Conservation (phyloP, 1,140 invertebrate genomes). For the Bombyx mandarina region DNA sequence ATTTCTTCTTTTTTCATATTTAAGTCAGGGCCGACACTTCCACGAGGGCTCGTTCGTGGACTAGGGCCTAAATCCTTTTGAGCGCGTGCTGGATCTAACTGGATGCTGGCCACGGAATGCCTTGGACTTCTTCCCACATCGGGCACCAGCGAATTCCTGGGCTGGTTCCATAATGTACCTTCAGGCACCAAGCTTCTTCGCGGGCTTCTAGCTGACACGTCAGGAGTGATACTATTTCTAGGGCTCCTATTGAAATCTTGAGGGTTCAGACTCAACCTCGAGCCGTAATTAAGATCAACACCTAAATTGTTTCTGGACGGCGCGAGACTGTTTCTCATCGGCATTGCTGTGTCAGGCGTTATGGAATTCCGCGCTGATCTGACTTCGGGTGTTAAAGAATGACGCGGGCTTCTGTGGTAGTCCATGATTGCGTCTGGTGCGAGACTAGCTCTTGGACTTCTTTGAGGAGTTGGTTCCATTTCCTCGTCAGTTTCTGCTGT, state of each 20-base stretch:
- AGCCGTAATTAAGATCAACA: constrained; percentile 69
- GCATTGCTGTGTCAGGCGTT: constrained; percentile 68
- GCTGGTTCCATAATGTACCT: constrained; percentile 65
- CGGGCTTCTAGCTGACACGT: constrained; percentile 67
- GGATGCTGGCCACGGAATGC: constrained; percentile 71
- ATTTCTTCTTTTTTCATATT: constrained; percentile 62
- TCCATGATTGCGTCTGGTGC: constrained; percentile 74
- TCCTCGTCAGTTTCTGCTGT: constrained; percentile 62
- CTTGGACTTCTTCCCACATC: constrained; percentile 72
- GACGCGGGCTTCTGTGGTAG: constrained; percentile 73
- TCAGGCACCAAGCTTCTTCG: constrained; percentile 75
- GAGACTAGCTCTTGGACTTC: constrained; percentile 76
- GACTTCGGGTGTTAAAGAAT: constrained; percentile 74
- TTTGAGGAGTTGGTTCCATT: constrained; percentile 62
- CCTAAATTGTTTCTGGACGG: constrained; percentile 75
- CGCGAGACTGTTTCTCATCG: constrained; percentile 63
- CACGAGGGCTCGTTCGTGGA: constrained; percentile 72
- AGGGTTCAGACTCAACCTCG: constrained; percentile 71
- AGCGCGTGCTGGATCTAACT: constrained; percentile 65
- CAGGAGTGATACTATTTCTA: constrained; percentile 75
- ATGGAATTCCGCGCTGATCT: constrained; percentile 74
- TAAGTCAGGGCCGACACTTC: constrained; percentile 71
- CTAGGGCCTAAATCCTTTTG: constrained; percentile 75
- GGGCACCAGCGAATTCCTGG: constrained; percentile 58
- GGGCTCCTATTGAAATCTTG: constrained; percentile 75